These are phyloP conservation scores for Musca vetustissima DNA, from an alignment of 1,140 invertebrate species.

Conservation along the genomic window DNA sequence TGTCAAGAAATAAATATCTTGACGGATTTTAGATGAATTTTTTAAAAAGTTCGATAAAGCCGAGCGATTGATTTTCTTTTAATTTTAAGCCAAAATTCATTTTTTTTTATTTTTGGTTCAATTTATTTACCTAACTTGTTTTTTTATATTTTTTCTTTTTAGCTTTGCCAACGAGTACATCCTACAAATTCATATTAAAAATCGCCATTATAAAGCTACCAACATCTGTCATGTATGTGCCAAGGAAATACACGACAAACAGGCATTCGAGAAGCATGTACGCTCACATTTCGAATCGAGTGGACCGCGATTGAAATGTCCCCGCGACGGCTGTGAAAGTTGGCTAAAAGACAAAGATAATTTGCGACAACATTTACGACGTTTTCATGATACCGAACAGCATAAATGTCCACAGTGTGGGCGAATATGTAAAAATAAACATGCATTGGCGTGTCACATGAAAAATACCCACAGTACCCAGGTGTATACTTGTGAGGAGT, in stretches of 20 bases:
- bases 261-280: constrained; percentile 52
- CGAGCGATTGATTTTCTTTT: no score
- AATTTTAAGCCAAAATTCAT: no score
- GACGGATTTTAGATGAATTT: no score
- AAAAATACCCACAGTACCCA: constrained; percentile 48
- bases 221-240: constrained; percentile 54
- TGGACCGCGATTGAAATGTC: constrained; percentile 51
- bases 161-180: constrained; percentile 50
- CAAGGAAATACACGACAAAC: constrained; percentile 49
- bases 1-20: no score
- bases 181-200: constrained; percentile 48
- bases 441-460: constrained; percentile 46
- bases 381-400: constrained; percentile 43
- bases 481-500: constrained; percentile 49
- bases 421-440: constrained; percentile 47
- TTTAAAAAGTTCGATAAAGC: no score
- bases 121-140: no score
- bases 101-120: no score
- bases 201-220: constrained; percentile 45
- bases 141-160: background rate
- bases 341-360: constrained; percentile 53
- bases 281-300: constrained; percentile 52
- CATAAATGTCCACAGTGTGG: constrained; percentile 47
- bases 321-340: constrained; percentile 46
- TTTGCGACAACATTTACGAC: constrained; percentile 46